Base-by-base conservation (phyloP, 2,888 invertebrate species). In the Trileptium ribeirensis region DNA sequence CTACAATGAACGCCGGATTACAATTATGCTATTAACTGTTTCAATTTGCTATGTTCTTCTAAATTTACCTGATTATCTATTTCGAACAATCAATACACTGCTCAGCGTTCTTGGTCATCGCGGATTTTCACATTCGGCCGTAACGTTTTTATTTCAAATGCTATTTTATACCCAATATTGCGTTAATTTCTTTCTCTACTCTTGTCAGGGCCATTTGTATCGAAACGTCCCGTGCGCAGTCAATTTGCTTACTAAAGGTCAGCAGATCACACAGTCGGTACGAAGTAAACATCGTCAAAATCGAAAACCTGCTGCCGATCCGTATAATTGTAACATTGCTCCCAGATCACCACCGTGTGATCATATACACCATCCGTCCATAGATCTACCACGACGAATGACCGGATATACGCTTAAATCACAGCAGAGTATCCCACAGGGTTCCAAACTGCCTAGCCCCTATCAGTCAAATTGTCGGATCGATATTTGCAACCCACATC, bases 141-240 rank as follows among this genome's bases (percentile, higher is more conserved):
- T 75, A 29, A 75, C 77, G 15, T 39, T 38, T 39, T 15, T 75
- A 19, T 75, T 75, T 38, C 77, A 75, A 38, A 75, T 75, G 77
- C 77, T 75, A 36, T 75, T 75, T 36, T 75, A 75, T 75, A 75
- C 77, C 2, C 77, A 75, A 36, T 75, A 75, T 39, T 38, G 77
- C 36, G 39, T 75, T n/a, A 75, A 75, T 39, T 75, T 75, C n/a
- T 75, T 75, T 39, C 39, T 75, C 2, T 75, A 75, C n/a, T 75
- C 77, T 38, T 75, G 77, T 36, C 77, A 75, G n/a, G 77, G 77
- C 3, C 77, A 39, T 24, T 39, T 75, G 15, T 75, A 75, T 39
- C 77, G 77, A 38, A 75, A 75, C 39, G 39, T 75, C 3, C 38
- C 77, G 3, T 75, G 77, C 37, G 77, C 36, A 8, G n/a, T 36